Evolutionary conservation across 1,140 invertebrate genomes (phyloP), one percentile per base, ranked within the genome.

Genomic region (Trichoplusia ni): DNA sequence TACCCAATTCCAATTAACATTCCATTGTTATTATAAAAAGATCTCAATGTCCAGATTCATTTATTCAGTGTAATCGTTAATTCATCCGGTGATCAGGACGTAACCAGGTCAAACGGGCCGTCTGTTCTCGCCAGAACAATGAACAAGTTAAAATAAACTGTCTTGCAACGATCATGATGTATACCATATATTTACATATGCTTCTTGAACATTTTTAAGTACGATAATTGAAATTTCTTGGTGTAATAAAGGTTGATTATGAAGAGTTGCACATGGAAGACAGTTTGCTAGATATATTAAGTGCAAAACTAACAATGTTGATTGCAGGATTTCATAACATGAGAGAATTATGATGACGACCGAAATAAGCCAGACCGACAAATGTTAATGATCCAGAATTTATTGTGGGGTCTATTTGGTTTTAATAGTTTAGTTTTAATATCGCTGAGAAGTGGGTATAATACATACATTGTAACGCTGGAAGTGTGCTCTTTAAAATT

Each of bases 121-220:
- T 56, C 60, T 40, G 40, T 51, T 58, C 33, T 27, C 49, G 21
- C 14, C 49, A 27, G 56, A 67, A 31, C 58, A 62, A 56, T 67
- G 49, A 49, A 56, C 58, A 56, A 6, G 58, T 44, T 62, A 67
- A 66, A 56, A 62, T 47, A 67, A 62, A 62, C 64, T 59, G 18
- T 29, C n/a, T 23, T 4, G 21, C 31, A 56, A 25, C 21, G 37
- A 38, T 66, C 60, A 62, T 67, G 64, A 67, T 67, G 56, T 62
- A 62, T 29, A 56, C 58, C 64, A 62, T 47, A 49, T 46, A 67
- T 56, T 62, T 62, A 58, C 51, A 19, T 35, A 35, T 21, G 27
- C 47, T 31, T 18, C 18, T 6, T 11, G 2, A 9, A 7, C 38
- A 14, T 31, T 29, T 27, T 18, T 1, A 27, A 16, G n/a, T 16